Conservation (phyloP, 2,113 vertebrate genomes). For the Dissostichus mawsoni region DNA sequence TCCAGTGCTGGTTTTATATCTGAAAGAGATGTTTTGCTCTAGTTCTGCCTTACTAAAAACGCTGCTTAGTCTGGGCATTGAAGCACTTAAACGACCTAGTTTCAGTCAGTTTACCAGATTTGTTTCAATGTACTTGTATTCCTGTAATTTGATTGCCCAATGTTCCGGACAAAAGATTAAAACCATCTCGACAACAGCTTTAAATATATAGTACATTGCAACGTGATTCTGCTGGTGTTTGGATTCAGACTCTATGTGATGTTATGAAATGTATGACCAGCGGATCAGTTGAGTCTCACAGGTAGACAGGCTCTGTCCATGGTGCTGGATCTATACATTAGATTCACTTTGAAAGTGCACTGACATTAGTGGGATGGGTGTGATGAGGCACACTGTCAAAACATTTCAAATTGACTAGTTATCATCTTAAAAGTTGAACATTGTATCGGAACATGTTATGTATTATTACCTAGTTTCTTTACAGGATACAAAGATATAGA, state of each 20-base stretch:
- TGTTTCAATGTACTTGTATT: background rate
- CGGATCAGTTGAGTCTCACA: background rate
- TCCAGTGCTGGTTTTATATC: constrained; percentile 16
- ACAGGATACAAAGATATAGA: background rate
- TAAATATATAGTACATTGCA: background rate
- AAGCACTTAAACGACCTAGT: background rate
- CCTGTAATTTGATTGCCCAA: background rate
- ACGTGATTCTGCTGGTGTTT: too few relatives aligned
- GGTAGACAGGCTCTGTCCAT: constrained; percentile 52
- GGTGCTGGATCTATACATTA: constrained; percentile 45
- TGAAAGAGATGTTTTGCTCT: constrained; percentile 42
- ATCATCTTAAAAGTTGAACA: too few relatives aligned
- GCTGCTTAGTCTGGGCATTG: background rate
- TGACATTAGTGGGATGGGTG: background rate
- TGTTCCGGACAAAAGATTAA: background rate
- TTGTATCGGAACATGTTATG: background rate
- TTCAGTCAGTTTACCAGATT: background rate
- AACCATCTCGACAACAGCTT: background rate
- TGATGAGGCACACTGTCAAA: too few relatives aligned
- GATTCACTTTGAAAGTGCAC: background rate
- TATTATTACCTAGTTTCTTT: background rate
- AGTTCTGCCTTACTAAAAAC: constrained; percentile 5
- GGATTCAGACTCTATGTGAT: background rate
- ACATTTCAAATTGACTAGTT: too few relatives aligned
- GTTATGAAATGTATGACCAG: background rate